Base-by-base conservation (phyloP, 2,797 vertebrate species). In the Rhabdophis nuchalis region DNA sequence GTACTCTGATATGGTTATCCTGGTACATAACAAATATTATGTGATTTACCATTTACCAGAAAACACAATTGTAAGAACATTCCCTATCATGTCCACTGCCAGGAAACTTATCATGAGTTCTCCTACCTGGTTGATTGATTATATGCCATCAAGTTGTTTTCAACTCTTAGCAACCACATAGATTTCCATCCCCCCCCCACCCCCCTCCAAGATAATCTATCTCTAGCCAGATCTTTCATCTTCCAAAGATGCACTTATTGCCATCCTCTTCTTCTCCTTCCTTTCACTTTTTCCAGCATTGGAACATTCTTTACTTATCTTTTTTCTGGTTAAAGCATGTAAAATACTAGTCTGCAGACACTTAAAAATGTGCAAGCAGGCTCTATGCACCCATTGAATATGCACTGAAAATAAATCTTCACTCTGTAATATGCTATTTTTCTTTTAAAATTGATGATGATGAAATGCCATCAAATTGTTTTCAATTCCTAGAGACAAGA, bases 131-230 rank as follows among this genome's bases (percentile, higher is more conserved):
- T 72, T 77, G 68, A n/a, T n/a, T n/a, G n/a, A n/a, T n/a, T n/a
- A n/a, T n/a, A n/a, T n/a, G n/a, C n/a, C n/a, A n/a, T n/a, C 18
- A 77, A 77, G 18, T 77, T 3, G 20, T 41, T 41, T 77, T 77
- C 68, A 77, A 20, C 68, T 36, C 18, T 32, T 77, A 77, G 8
- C 32, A 77, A 77, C 32, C 68, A 77, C 32, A 77, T 77, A 77
- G 68, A 41, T 20, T 23, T 10, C 2, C 1, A 1, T 0, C 2
- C 3, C 6, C 16, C 32, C n/a, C n/a, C n/a, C n/a, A n/a, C n/a
- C n/a, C n/a, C n/a, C n/a, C n/a, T n/a, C n/a, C n/a, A 77, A 77
- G 68, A 41, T 8, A 36, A 77, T 77, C 16, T 41, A 77, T 77
- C 18, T 8, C 32, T 77, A 41, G 41, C 16, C 32, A 9, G 8